Conservation (phyloP, 2,113 vertebrate genomes). For the Mustela nigripes region DNA sequence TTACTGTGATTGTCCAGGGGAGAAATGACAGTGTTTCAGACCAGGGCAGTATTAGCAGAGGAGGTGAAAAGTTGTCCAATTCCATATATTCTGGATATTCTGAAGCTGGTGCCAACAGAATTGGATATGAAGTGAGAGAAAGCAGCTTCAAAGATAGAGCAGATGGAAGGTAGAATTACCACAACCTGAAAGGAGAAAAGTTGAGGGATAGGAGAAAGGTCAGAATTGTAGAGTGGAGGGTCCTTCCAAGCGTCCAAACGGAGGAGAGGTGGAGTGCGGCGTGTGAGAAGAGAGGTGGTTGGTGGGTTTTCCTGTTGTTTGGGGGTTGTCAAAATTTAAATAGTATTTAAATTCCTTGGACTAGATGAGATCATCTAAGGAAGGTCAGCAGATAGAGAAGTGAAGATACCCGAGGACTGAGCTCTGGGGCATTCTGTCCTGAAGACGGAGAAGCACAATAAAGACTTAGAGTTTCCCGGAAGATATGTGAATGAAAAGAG, state of each 20-base stretch:
- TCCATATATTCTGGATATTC: background rate
- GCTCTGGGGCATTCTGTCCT: background rate
- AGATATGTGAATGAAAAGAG: background rate
- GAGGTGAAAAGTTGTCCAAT: background rate
- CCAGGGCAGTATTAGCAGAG: background rate
- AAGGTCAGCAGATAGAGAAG: background rate
- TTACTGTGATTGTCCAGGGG: background rate
- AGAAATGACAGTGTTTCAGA: background rate
- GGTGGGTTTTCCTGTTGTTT: background rate
- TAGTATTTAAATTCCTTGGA: background rate
- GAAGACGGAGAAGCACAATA: background rate
- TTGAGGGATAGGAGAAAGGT: background rate
- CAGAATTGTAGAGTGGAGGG: background rate
- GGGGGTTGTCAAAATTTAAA: background rate
- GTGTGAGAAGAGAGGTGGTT: background rate
- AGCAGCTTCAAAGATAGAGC: background rate
- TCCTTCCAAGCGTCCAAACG: background rate
- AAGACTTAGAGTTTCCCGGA: background rate
- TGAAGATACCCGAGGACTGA: background rate
- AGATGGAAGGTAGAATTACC: background rate
- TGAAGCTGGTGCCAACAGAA: background rate
- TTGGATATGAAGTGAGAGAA: background rate
- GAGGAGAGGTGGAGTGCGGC: no score
- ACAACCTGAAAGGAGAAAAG: background rate
- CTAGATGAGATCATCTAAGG: background rate